Evolutionary conservation across 2,113 vertebrate genomes (phyloP), one percentile per base, ranked within the genome.

Genomic region (Lophura nycthemera): DNA sequence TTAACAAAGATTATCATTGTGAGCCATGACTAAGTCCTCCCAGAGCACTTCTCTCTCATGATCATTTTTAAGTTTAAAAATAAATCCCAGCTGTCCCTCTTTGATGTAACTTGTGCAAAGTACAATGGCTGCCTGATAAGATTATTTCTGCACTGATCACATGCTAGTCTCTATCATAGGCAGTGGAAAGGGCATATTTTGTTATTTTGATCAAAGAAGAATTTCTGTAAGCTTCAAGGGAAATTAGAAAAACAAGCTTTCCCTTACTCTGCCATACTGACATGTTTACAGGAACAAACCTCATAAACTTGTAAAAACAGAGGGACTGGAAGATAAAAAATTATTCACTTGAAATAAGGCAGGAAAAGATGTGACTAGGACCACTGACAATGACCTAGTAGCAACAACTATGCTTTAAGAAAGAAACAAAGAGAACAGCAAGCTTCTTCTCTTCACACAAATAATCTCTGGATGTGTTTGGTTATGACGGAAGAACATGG

Each of bases 31-130:
- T 95, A 94, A 96, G 95, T 90, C 36, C 5, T 92, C 80, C 87
- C 77, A 56, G 81, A 87, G 87, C 76, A 78, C 78, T 94, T 91
- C 48, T 67, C 88, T 73, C 86, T 89, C 86, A 40, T 86, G 86
- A 93, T 80, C 30, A 48, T 89, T 78, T 94, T 64, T 43, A 81
- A 92, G 70, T 91, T 95, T 96, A 96, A 95, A 97, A 97, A 96
- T 95, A 96, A 94, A 96, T 80, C 59, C 79, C 91, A 96, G 90
- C 91, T 96, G 90, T 88, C 71, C 48, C n/a, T 90, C 40, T 96
- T 93, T 52, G 34, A 83, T 47, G 45, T 34, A 48, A n/a, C 40
- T 91, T 86, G 38, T 88, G 56, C 40, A 21, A 88, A 93, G 29
- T 42, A 92, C 86, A 95, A 75, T 67, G 63, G 50, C 36, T 95